phyloP scores from a whole-genome alignment of 1,140 invertebrate species.

The Cyphomyrmex costatus region DNA sequence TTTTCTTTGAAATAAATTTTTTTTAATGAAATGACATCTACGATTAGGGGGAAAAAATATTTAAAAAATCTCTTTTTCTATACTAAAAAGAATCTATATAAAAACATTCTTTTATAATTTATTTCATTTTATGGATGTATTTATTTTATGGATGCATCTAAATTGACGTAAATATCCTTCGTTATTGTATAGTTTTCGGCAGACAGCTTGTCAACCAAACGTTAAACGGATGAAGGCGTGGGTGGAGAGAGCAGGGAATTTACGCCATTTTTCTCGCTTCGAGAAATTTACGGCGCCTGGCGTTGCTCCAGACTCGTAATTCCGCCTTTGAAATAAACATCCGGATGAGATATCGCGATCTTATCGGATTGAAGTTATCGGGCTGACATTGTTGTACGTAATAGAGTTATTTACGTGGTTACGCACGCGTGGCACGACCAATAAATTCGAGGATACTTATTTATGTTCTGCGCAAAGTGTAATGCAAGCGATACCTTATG shows the following conservation, averaged over 20 bases:
- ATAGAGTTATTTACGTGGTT: conserved; percentile 74
- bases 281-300: conserved; percentile 85
- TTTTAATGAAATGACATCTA: neutral
- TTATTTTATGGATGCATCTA: conserved; percentile 36
- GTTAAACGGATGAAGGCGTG: conserved; percentile 48
- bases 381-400: conserved; percentile 76
- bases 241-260: conserved; percentile 79
- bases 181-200: conserved; percentile 66
- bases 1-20: neutral
- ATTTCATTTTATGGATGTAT: neutral
- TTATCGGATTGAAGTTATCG: conserved; percentile 83
- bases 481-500: conserved; percentile 14
- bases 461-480: conserved; percentile 37
- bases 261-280: conserved; percentile 85
- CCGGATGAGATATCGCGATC: conserved; percentile 82
- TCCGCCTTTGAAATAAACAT: conserved; percentile 85
- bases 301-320: conserved; percentile 85
- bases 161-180: conserved; percentile 39
- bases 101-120: neutral
- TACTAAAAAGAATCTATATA: neutral
- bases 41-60: neutral
- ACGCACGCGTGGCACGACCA: conserved; percentile 65
- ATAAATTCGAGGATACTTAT: conserved; percentile 49
- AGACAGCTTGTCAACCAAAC: conserved; percentile 64
- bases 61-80: neutral